Evolutionary conservation across 2,113 vertebrate genomes (phyloP).

Genomic region (Tetrax tetrax): DNA sequence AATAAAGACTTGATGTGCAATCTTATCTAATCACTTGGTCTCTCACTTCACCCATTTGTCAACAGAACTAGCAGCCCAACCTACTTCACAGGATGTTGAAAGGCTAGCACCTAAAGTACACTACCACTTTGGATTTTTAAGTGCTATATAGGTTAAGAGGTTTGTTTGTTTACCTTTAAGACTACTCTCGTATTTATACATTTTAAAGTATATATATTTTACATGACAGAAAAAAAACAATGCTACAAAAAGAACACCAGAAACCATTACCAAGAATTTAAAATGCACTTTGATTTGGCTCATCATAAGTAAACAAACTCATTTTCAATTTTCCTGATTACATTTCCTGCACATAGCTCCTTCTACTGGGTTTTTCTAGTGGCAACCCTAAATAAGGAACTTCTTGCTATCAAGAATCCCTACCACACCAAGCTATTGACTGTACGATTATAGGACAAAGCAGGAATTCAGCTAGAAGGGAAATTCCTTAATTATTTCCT

Average conservation of each 20-base stretch:
- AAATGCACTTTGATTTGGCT: not conserved
- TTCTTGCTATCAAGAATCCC: not conserved
- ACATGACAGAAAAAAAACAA: not conserved
- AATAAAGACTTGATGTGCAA: not conserved
- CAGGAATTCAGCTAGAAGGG: not conserved
- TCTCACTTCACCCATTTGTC: not conserved
- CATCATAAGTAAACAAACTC: not conserved
- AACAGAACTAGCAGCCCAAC: slow-evolving; percentile 2
- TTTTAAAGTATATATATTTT: not conserved
- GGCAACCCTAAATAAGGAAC: not conserved
- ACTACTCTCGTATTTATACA: not conserved
- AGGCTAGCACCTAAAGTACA: not conserved
- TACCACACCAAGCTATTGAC: not conserved
- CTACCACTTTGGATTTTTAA: accelerated
- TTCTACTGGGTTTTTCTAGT: not conserved
- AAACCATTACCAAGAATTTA: not conserved
- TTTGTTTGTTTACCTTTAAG: not conserved
- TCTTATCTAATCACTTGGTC: not conserved
- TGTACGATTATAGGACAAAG: not conserved
- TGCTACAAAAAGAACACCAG: not conserved
- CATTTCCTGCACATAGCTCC: not conserved
- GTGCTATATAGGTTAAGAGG: not conserved
- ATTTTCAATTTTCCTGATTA: not conserved
- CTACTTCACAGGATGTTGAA: not conserved
- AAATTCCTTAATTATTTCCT: not conserved